Evolutionary conservation across 2,888 invertebrate genomes (phyloP).

Genomic region (Scrobipalpa atriplicella): DNA sequence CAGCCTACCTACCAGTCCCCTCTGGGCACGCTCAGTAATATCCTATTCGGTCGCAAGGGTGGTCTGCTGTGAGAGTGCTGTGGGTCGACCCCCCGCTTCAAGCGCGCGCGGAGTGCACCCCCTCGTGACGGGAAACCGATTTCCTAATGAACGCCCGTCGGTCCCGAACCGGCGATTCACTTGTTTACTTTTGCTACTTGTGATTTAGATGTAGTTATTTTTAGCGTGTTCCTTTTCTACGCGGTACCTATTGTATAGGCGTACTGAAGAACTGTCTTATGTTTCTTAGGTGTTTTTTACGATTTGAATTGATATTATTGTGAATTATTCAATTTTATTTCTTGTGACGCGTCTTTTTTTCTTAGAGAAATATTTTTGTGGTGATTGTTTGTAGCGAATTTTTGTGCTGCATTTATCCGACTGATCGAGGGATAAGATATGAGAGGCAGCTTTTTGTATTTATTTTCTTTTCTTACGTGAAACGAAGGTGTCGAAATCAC

Average conservation of each 20-base stretch:
- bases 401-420: conserved; percentile 68
- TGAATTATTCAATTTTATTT: conserved; percentile 52
- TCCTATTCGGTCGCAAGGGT: conserved; percentile 93
- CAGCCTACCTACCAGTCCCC: conserved; percentile 64
- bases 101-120: neutral
- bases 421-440: conserved; percentile 41
- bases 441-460: conserved; percentile 32
- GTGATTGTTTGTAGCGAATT: conserved; percentile 40
- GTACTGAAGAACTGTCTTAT: conserved; percentile 27
- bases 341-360: conserved; percentile 64
- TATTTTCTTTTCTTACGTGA: conserved; percentile 32
- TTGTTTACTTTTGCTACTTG: conserved; percentile 47
- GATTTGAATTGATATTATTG: conserved; percentile 52
- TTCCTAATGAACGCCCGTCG: conserved; percentile 29
- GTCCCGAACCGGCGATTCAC: conserved; percentile 32
- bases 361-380: conserved; percentile 50
- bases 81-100: conserved; percentile 28
- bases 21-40: conserved; percentile 89
- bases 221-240: conserved; percentile 42
- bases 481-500: conserved; percentile 37
- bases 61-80: conserved; percentile 83
- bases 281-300: conserved; percentile 46
- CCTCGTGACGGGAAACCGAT: conserved; percentile 34
- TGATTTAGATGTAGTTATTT: conserved; percentile 51
- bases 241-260: conserved; percentile 42